Conservation (phyloP, 2,888 invertebrate species). For the Hirtodrosophila trivittata region DNA sequence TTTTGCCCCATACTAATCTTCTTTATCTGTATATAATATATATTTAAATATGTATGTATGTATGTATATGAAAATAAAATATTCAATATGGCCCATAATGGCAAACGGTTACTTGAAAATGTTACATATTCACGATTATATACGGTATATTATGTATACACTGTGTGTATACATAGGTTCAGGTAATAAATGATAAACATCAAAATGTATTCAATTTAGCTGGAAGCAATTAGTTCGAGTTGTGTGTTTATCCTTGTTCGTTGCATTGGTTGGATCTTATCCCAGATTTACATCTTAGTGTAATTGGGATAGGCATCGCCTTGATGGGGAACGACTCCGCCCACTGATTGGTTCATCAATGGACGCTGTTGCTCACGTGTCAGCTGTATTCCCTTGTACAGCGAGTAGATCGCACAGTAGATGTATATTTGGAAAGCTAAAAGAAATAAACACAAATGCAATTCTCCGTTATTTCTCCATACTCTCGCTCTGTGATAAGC, state of each 20-base stretch:
- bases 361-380: constrained; percentile 62
- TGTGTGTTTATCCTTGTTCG: too few species aligned
- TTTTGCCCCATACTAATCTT: not conserved
- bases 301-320: constrained; percentile 63
- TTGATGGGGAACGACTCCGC: not conserved
- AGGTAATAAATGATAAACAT: too few species aligned
- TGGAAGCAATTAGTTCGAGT: too few species aligned
- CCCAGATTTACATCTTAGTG: constrained; percentile 62
- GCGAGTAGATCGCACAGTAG: constrained; percentile 71
- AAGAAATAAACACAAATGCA: constrained; percentile 21
- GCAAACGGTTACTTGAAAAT: constrained; percentile 9
- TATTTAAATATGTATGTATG: constrained; percentile 19
- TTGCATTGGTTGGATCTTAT: not conserved
- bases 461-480: not conserved
- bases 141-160: not conserved
- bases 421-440: constrained; percentile 59
- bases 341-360: constrained; percentile 24
- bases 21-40: too few species aligned
- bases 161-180: not conserved
- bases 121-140: not conserved
- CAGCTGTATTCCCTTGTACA: constrained; percentile 67
- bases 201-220: too few species aligned
- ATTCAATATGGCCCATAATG: constrained; percentile 23
- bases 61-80: constrained; percentile 18
- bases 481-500: not conserved